These are phyloP conservation scores for Adineta ricciae DNA, from an alignment of 2,888 invertebrate species.

Conservation along the genomic window DNA sequence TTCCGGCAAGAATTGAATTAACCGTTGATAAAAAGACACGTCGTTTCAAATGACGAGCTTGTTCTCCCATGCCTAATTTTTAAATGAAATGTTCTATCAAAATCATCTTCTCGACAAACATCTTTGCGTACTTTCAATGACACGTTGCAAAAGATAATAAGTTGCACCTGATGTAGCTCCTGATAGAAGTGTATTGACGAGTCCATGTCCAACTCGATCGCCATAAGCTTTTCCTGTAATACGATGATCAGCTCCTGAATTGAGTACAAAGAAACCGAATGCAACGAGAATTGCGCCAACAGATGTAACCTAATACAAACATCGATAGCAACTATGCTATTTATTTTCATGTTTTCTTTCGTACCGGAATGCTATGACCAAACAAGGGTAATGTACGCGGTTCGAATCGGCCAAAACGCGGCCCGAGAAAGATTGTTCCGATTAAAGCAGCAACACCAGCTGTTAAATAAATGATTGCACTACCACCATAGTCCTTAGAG, in stretches of 20 bases:
- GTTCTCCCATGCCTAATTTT: background rate
- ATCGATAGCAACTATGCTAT: background rate
- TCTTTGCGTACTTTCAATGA: background rate
- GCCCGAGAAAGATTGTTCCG: constrained; percentile 51
- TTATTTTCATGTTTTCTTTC: background rate
- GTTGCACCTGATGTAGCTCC: background rate
- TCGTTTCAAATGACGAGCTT: background rate
- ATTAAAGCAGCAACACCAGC: constrained; percentile 49
- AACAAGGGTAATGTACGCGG: background rate
- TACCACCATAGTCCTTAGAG: constrained; percentile 54
- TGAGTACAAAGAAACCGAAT: background rate
- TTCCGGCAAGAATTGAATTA: constrained; percentile 11
- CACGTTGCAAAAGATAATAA: background rate
- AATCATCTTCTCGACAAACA: no score
- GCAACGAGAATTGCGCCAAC: background rate
- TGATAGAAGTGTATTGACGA: background rate
- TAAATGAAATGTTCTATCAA: no score
- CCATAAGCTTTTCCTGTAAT: background rate
- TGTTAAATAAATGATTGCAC: constrained; percentile 53
- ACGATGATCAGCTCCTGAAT: background rate
- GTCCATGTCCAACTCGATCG: background rate
- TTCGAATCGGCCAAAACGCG: constrained; percentile 53
- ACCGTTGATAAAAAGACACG: background rate
- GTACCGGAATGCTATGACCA: constrained; percentile 16
- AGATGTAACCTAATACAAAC: background rate